Conservation (phyloP, 2,797 vertebrate genomes). For the Potorous gilbertii region DNA sequence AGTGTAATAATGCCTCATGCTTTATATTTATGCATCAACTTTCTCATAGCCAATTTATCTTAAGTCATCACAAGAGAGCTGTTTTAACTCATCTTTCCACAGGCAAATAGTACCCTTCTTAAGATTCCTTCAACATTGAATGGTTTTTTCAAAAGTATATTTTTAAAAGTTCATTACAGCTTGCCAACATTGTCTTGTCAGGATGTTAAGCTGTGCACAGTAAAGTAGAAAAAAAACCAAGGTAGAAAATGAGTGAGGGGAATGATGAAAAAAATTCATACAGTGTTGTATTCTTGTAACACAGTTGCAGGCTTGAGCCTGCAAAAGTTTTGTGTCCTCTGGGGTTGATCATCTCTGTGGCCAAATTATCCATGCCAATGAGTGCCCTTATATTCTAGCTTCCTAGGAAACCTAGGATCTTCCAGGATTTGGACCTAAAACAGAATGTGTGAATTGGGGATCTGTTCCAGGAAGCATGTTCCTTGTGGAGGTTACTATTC, state of each 20-base stretch:
- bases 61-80: slow-evolving; percentile 56
- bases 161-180: slow-evolving; percentile 45
- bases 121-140: slow-evolving; percentile 56
- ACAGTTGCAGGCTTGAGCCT: slow-evolving; percentile 20
- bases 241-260: not conserved
- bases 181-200: slow-evolving; percentile 45
- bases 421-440: not conserved
- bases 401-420: not conserved
- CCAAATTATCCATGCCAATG: not conserved
- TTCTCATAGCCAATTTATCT: slow-evolving; percentile 62
- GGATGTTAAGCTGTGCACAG: slow-evolving; percentile 8
- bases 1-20: slow-evolving; percentile 53
- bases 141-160: slow-evolving; percentile 64
- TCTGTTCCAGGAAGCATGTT: not conserved
- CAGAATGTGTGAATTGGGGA: not conserved
- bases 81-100: slow-evolving; percentile 59
- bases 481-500: not conserved
- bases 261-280: slow-evolving; percentile 31
- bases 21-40: slow-evolving; percentile 44
- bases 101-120: slow-evolving; percentile 62
- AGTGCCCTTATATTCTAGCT: not conserved
- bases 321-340: slow-evolving; percentile 9
- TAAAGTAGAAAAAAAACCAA: slow-evolving; percentile 14
- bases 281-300: not conserved
- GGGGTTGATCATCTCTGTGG: not conserved